phyloP scores from a whole-genome alignment of 2,113 vertebrate genomes.

The Malurus alboscapulatus region DNA sequence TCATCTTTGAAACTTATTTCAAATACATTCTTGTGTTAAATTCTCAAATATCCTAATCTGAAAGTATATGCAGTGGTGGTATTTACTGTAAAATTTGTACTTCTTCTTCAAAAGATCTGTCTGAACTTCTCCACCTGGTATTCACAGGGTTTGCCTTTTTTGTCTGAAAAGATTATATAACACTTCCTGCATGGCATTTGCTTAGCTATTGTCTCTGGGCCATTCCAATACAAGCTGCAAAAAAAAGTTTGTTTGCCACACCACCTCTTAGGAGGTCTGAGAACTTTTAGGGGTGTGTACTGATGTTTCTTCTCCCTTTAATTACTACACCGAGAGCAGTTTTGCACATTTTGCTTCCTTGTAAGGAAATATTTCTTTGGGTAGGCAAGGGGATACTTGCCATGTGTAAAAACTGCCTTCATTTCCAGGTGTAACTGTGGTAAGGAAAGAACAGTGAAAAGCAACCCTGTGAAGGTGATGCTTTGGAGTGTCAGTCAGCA shows the following conservation, averaged over 20 bases:
- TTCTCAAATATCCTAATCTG: not conserved
- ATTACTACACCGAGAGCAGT: not conserved
- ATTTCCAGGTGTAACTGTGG: accelerated
- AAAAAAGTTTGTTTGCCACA: accelerated
- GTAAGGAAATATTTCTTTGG: not conserved
- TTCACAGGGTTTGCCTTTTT: not conserved
- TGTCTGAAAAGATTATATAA: not conserved
- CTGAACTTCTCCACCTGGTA: not conserved
- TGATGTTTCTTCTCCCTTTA: not conserved
- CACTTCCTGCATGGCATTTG: accelerated
- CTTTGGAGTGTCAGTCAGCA: not conserved
- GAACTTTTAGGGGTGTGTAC: not conserved
- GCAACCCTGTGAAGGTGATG: not conserved
- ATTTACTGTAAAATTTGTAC: not conserved
- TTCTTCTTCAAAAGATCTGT: not conserved
- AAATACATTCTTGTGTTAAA: not conserved
- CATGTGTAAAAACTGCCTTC: not conserved
- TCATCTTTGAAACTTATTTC: not conserved
- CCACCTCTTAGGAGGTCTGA: not conserved
- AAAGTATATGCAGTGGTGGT: not conserved
- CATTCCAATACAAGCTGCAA: not conserved
- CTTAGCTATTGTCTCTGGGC: not conserved
- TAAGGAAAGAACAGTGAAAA: not conserved
- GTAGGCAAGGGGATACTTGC: not conserved
- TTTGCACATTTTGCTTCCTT: not conserved